Percentiles rank a stretch among this genome's conserved stretches.
phyloP scores from a whole-genome alignment of 1,140 invertebrate genomes.

The Diprion similis region DNA sequence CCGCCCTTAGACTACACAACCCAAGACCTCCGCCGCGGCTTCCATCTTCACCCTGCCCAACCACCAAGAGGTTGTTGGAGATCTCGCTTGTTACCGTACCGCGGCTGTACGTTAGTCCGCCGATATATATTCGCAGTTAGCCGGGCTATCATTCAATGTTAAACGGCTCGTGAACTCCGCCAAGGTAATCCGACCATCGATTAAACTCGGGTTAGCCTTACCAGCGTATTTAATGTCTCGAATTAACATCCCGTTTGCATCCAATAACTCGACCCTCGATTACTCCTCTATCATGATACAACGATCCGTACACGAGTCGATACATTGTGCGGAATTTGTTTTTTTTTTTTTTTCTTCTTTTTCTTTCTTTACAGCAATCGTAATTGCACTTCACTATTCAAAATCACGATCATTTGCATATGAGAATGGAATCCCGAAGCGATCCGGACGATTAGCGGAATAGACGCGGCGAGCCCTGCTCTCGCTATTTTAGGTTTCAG shows the following conservation, averaged over 20 bases:
- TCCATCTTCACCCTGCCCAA: neutral
- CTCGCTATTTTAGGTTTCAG: neutral
- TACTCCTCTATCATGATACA: neutral
- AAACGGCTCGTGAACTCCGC: neutral
- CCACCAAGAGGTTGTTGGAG: constrained; percentile 4
- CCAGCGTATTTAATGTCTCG: neutral
- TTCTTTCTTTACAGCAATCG: too few species aligned
- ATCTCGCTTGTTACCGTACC: constrained; percentile 7
- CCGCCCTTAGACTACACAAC: too few species aligned
- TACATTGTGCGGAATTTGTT: too few species aligned
- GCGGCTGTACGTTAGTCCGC: neutral
- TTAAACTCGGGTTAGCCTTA: neutral
- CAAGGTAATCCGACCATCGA: neutral
- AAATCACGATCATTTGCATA: neutral
- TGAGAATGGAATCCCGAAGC: neutral
- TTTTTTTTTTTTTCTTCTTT: too few species aligned
- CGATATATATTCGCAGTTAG: constrained; percentile 5
- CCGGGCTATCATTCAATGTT: constrained; percentile 2
- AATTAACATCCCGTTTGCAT: neutral
- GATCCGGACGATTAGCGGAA: neutral
- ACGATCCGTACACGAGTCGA: neutral
- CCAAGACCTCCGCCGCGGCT: too few species aligned
- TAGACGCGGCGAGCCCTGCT: neutral
- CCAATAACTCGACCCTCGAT: neutral
- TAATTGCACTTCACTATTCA: neutral